phyloP scores from a whole-genome alignment of 2,797 vertebrate species.

The Lophotriccus pileatus region DNA sequence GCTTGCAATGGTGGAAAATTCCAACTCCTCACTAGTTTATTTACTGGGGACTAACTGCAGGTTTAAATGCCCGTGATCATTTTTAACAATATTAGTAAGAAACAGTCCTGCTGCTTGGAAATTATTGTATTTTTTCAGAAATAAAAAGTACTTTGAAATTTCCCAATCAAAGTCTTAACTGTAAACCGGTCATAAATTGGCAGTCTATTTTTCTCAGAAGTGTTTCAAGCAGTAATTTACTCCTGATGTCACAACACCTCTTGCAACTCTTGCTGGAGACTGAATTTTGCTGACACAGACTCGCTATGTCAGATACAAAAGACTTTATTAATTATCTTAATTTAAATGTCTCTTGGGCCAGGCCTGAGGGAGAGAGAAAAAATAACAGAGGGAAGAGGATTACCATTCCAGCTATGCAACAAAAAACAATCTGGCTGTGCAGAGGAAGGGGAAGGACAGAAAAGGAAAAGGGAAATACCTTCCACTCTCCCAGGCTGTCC shows the following conservation, averaged over 20 bases:
- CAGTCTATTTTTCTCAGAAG: not conserved
- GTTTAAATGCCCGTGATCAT: not conserved
- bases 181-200: fast-evolving
- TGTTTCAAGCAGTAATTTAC: not conserved
- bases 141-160: not conserved
- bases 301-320: not conserved
- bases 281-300: not conserved
- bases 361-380: not conserved
- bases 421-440: not conserved
- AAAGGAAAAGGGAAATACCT: not conserved
- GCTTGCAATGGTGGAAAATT: not conserved
- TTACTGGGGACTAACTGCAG: not conserved
- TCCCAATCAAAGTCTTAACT: not conserved
- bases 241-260: not conserved
- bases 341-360: not conserved
- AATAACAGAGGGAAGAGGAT: not conserved
- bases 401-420: not conserved
- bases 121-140: not conserved
- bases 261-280: not conserved
- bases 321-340: not conserved
- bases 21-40: not conserved
- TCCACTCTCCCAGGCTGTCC: not conserved
- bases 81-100: not conserved
- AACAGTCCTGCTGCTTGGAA: not conserved
- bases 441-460: not conserved